A percentile compares a stretch with the other conserved stretches of the same genome.
phyloP scores from a whole-genome alignment of 2,888 invertebrate species.

The Drosophila fungiperda region DNA sequence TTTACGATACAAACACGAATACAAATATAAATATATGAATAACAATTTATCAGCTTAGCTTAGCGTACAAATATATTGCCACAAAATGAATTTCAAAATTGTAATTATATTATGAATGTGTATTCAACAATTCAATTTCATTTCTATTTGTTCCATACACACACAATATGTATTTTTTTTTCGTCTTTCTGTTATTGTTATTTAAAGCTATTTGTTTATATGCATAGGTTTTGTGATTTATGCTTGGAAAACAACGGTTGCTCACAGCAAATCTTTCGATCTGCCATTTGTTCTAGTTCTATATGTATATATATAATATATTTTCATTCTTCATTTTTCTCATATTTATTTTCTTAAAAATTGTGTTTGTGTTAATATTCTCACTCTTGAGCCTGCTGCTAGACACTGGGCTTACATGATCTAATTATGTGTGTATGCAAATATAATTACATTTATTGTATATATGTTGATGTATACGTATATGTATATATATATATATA shows the following conservation, averaged over 20 bases:
- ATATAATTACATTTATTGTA: constrained; percentile 30
- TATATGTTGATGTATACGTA: constrained; percentile 30
- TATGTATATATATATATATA: constrained; percentile 32
- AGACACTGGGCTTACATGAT: constrained; percentile 73
- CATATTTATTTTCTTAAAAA: constrained; percentile 35
- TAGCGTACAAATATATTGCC: constrained; percentile 58
- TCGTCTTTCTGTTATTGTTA: constrained; percentile 47
- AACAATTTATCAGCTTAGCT: constrained; percentile 42
- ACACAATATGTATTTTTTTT: constrained; percentile 20
- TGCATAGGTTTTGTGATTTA: constrained; percentile 64
- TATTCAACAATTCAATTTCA: constrained; percentile 42
- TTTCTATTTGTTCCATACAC: constrained; percentile 12
- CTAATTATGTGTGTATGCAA: constrained; percentile 56
- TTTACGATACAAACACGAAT: constrained; percentile 47
- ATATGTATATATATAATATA: constrained; percentile 20
- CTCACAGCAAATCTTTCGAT: constrained; percentile 39
- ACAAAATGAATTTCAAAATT: constrained; percentile 41
- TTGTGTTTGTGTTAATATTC: constrained; percentile 59
- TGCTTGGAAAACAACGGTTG: constrained; percentile 72
- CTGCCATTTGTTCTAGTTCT: constrained; percentile 16
- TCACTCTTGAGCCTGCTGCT: constrained; percentile 76
- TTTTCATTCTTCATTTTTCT: neutral
- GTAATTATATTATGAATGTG: constrained; percentile 30
- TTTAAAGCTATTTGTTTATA: constrained; percentile 75
- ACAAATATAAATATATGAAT: constrained; percentile 33